These are phyloP conservation scores for Anguilla pacifica DNA, from an alignment of 2,797 vertebrate genomes.

Conservation along the genomic window DNA sequence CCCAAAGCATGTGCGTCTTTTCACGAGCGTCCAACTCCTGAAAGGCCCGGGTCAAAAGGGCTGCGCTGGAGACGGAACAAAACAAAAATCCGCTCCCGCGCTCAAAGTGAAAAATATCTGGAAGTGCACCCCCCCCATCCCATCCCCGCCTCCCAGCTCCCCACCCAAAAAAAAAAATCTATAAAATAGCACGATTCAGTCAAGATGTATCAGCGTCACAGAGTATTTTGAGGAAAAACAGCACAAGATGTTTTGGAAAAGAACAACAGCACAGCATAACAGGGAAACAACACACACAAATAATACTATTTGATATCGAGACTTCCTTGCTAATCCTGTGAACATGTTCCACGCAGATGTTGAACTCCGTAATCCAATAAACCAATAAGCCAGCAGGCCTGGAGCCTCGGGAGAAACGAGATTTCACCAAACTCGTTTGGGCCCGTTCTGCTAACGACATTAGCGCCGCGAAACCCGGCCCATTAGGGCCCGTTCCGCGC, in stretches of 20 bases:
- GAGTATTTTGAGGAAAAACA: background rate
- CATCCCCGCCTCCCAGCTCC: background rate
- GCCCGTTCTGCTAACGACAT: slow-evolving; percentile 2
- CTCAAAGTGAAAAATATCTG: slow-evolving; percentile 2
- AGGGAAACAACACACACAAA: background rate
- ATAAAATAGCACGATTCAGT: background rate
- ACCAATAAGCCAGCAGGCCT: slow-evolving; percentile 52
- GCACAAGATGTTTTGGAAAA: background rate
- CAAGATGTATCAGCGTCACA: background rate
- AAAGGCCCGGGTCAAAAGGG: slow-evolving; percentile 57
- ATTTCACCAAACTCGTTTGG: slow-evolving; percentile 32
- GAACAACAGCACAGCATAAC: slow-evolving; percentile 42
- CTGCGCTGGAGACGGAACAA: slow-evolving; percentile 6
- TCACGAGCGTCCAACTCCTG: slow-evolving; percentile 71
- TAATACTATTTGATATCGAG: background rate
- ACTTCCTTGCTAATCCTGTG: background rate
- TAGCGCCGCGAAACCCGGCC: slow-evolving; percentile 28
- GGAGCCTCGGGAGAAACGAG: slow-evolving; percentile 54
- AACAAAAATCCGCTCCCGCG: background rate
- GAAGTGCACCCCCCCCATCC: background rate
- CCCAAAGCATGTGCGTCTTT: slow-evolving; percentile 57
- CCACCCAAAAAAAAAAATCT: background rate
- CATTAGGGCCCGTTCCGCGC: slow-evolving; percentile 14
- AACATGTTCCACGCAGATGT: slow-evolving; percentile 57
- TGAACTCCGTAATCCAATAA: slow-evolving; percentile 62